Percentiles rank a stretch among this genome's conserved stretches.
Conservation (phyloP, 2,888 invertebrate species). For the Drosophila seclusa region DNA sequence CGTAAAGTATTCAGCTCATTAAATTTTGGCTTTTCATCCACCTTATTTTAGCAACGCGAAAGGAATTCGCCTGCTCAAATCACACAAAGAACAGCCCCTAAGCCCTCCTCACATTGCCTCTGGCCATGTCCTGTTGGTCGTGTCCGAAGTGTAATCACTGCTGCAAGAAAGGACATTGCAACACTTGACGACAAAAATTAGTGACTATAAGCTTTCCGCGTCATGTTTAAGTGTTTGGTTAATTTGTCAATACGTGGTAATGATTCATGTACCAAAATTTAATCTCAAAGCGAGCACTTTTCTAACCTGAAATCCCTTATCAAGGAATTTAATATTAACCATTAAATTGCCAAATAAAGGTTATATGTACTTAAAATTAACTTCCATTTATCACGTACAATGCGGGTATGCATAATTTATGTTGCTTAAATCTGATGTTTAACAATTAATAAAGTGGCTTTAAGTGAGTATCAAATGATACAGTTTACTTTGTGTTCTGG, state of each 20-base stretch:
- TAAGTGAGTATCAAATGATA: background rate
- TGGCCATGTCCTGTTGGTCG: background rate
- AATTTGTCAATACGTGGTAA: conserved; percentile 4
- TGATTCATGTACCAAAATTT: background rate
- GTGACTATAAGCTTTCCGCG: background rate
- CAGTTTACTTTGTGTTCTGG: background rate
- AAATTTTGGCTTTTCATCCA: background rate
- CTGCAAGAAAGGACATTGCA: background rate
- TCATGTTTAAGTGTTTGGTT: background rate
- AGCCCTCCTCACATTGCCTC: background rate
- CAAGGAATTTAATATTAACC: background rate
- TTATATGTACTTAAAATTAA: background rate
- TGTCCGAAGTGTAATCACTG: background rate
- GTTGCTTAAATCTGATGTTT: background rate
- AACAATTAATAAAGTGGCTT: background rate
- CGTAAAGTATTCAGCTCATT: background rate
- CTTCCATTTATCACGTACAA: background rate
- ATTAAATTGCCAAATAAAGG: background rate
- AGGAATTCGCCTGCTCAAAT: background rate
- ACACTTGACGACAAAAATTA: background rate
- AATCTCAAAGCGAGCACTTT: background rate
- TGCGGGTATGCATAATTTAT: conserved; percentile 1
- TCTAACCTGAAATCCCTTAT: background rate
- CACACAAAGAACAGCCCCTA: background rate
- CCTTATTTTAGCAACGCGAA: background rate